A percentile compares a stretch with the other conserved stretches of the same genome.
phyloP scores from a whole-genome alignment of 2,113 vertebrate genomes.

The Alectura lathami region DNA sequence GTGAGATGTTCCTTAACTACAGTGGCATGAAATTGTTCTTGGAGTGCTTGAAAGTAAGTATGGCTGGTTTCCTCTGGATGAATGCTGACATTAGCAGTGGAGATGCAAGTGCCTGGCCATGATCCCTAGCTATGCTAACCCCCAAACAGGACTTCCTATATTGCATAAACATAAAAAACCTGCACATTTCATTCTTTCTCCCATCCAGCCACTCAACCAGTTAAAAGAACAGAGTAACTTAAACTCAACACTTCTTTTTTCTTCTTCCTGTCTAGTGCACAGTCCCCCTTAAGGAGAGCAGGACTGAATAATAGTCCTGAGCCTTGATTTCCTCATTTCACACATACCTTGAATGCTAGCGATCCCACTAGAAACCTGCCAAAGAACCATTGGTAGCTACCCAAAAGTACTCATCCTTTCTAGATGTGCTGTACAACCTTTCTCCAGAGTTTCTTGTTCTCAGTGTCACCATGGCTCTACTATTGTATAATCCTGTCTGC shows the following conservation, averaged over 20 bases:
- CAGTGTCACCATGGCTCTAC: accelerated
- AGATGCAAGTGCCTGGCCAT: background rate
- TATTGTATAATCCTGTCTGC: background rate
- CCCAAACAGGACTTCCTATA: background rate
- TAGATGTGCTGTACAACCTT: accelerated
- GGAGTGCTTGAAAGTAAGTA: constrained; percentile 91
- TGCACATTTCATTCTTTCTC: background rate
- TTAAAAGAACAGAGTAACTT: background rate
- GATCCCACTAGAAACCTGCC: background rate
- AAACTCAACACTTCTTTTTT: background rate
- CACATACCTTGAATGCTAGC: background rate
- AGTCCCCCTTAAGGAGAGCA: background rate
- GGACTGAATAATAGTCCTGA: background rate
- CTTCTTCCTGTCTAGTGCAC: background rate
- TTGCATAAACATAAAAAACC: background rate
- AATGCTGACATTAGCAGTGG: background rate
- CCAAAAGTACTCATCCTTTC: background rate
- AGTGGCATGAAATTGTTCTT: constrained; percentile 96
- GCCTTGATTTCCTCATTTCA: background rate
- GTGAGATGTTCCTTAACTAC: constrained; percentile 97
- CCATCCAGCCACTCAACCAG: background rate
- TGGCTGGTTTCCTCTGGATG: background rate
- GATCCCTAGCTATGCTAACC: background rate
- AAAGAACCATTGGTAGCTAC: background rate
- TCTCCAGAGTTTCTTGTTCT: background rate